Evolutionary conservation across 2,888 invertebrate species (phyloP), one percentile per base, ranked within the genome.

Genomic region (Amiota communis): DNA sequence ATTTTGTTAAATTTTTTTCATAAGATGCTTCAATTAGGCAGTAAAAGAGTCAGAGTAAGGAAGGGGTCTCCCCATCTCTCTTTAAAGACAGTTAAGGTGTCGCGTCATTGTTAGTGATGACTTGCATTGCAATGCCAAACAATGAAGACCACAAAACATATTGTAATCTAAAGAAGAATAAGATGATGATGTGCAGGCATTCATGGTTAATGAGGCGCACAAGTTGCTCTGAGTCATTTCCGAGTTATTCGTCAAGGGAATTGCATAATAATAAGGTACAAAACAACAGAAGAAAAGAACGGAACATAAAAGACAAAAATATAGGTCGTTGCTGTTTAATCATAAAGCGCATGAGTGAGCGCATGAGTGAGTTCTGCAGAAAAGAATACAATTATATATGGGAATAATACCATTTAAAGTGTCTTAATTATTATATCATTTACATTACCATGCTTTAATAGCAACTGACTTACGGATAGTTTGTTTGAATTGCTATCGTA

Each of bases 1-100:
- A 77, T 80, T 81, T 76, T 72, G 70, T 63, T 36, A 6, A 36
- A 36, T 68, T 75, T 76, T 51, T 63, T 73, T n/a, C n/a, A 68
- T 73, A 72, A 73, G 13, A 63, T 63, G 63, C 36, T 74, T 72
- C 80, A 80, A 80, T 80, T 80, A 80, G 36, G 79, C 80, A 77
- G 80, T 75, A 76, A 70, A 75, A 73, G 72, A 74, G 23, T 77
- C 74, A 56, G 70, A n/a, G 73, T 4, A 68, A 71, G 70, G 70
- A 23, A 59, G 17, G n/a, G 9, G 2, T 23, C 23, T 23, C 23
- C 3, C 23, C 3, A 1, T 23, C 23, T n/a, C 17, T 63, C 9
- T 36, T 36, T 36, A 4, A 36, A 36, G 36, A 2, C 36, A 63
- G 23, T 63, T 2, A n/a, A 36, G 63, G 63, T 61, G 61, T 61